A percentile compares a stretch with the other conserved stretches of the same genome.
phyloP scores from a whole-genome alignment of 2,888 invertebrate species.

The Drosophila siamana region DNA sequence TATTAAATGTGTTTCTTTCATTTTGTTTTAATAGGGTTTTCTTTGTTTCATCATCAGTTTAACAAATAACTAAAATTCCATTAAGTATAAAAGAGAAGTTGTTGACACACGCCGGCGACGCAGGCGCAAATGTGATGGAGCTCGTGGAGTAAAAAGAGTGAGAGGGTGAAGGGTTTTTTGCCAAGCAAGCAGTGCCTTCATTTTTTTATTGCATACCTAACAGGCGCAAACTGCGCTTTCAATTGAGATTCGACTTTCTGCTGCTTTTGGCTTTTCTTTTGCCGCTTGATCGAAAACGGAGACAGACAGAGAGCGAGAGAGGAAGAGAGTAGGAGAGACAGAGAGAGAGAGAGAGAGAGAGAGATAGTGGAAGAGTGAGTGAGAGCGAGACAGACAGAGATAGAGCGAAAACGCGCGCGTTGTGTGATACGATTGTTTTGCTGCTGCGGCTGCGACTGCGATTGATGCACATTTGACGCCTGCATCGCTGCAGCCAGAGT shows the following conservation, averaged over 20 bases:
- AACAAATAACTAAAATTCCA: constrained; percentile 73
- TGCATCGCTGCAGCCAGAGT: constrained; percentile 49
- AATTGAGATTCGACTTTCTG: constrained; percentile 29
- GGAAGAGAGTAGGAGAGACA: neutral
- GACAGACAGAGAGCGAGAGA: constrained; percentile 1
- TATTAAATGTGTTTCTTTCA: constrained; percentile 7
- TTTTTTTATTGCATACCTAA: constrained; percentile 46
- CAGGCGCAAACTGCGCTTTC: constrained; percentile 38
- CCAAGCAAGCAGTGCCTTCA: constrained; percentile 10
- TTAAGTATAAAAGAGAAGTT: constrained; percentile 60
- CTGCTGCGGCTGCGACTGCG: constrained; percentile 22
- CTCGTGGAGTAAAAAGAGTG: neutral
- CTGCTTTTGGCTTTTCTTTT: constrained; percentile 6
- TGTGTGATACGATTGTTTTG: constrained; percentile 7
- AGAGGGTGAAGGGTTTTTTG: neutral
- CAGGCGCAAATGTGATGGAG: constrained; percentile 59
- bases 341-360: neutral
- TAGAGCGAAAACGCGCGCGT: constrained; percentile 14
- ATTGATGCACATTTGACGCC: constrained; percentile 48
- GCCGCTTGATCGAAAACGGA: constrained; percentile 26
- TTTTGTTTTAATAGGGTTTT: constrained; percentile 5
- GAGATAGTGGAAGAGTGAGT: too few species aligned
- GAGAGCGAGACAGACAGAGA: constrained; percentile 1
- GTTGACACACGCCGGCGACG: constrained; percentile 47
- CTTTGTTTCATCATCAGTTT: constrained; percentile 23